Base-by-base conservation (phyloP, 2,888 invertebrate genomes). In the Yponomeuta sedellus region DNA sequence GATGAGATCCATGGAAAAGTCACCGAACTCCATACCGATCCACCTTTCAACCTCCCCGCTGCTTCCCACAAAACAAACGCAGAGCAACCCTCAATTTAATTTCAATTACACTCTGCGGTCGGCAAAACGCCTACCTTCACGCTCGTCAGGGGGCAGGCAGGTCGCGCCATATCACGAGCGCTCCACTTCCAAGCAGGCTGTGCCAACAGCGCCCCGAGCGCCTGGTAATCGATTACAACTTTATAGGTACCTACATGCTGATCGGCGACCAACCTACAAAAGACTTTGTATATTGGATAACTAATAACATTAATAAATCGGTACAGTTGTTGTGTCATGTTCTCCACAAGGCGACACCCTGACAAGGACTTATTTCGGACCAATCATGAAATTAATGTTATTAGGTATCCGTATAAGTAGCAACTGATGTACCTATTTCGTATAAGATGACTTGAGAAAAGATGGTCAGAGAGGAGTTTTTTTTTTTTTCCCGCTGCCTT, bases 111-210 rank as follows among this genome's bases (percentile, higher is more conserved):
- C 44, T 34, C 44, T 12, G 44, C 44, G 44, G 16, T 16, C 44
- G 44, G 34, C 34, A 34, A 34, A 1, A 16, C 44, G 16, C 16
- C 44, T 52, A 52, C 44, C 44, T 52, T 52, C 44, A 52, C 44
- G 44, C 44, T 52, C 44, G 44, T 52, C 16, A 52, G 44, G 44
- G 44, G 44, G 44, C 44, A 16, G 44, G 44, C 44, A 52, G 44
- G 44, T 59, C 25, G 22, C 20, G 59, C 59, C 59, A 59, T 59
- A 22, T 59, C 25, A 59, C 59, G 25, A 59, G 20, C 20, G 59
- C 59, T 59, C 25, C 59, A 52, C 44, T 52, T 52, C 44, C 34
- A 34, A 34, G 34, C 34, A 16, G 44, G 3, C 44, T 52, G 44
- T 52, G 44, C 44, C 44, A 52, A 52, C 16, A 52, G 44, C 44